These are phyloP conservation scores for Iphiclides podalirius DNA, from an alignment of 2,888 invertebrate species.

Conservation along the genomic window DNA sequence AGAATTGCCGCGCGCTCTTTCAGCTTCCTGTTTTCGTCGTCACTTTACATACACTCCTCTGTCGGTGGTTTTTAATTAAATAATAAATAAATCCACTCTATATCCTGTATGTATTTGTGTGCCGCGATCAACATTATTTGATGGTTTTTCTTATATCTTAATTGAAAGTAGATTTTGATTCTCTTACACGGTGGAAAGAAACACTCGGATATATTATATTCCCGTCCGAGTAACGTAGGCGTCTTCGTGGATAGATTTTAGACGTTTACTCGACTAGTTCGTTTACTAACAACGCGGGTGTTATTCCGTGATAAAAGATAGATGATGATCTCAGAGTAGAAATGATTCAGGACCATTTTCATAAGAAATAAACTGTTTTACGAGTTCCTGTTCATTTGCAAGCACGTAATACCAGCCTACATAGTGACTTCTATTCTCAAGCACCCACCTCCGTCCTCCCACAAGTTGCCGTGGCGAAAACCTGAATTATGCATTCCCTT, in stretches of 20 bases:
- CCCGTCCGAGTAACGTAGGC: no score
- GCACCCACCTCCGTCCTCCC: conserved; percentile 9
- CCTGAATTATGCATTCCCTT: conserved; percentile 14
- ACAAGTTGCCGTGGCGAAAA: conserved; percentile 8
- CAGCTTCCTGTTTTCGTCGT: conserved; percentile 12
- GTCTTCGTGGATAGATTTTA: no score
- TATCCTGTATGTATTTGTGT: no score
- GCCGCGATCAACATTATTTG: background rate
- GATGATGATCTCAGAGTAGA: background rate
- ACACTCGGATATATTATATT: no score
- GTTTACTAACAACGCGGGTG: no score
- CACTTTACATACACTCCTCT: conserved; percentile 13
- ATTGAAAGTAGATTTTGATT: background rate
- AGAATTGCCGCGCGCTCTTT: conserved; percentile 8
- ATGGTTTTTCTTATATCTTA: background rate
- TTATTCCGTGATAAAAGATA: background rate
- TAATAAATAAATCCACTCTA: conserved; percentile 17
- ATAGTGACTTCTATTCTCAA: no score
- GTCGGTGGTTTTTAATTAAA: conserved; percentile 17
- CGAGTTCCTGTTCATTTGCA: no score
- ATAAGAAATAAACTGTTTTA: no score
- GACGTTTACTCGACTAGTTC: no score
- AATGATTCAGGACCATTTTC: conserved; percentile 4
- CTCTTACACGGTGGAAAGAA: no score
- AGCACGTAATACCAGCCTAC: no score